These are phyloP conservation scores for Scolanthus callimorphus DNA, from an alignment of 92 coral and sea anemone genomes.

Conservation along the genomic window DNA sequence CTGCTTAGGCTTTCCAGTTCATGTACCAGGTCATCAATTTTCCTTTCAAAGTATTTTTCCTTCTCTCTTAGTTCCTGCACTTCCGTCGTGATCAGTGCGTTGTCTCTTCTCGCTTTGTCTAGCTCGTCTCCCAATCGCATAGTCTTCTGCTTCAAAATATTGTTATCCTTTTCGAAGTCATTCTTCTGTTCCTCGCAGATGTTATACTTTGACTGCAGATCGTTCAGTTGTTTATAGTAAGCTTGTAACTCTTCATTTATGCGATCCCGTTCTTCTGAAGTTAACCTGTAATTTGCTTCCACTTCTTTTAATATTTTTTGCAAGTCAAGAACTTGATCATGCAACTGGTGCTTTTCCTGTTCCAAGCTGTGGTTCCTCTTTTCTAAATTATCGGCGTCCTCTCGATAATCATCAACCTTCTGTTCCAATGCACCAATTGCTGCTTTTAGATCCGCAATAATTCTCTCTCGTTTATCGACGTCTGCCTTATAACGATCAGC, in stretches of 20 bases:
- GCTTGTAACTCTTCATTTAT: conserved; percentile 80
- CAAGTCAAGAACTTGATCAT: conserved; percentile 69
- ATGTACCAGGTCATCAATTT: conserved; percentile 46
- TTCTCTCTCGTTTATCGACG: conserved; percentile 74
- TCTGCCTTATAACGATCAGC: conserved; percentile 78
- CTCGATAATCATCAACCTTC: conserved; percentile 69
- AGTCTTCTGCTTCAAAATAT: conserved; percentile 68
- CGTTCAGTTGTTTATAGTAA: conserved; percentile 77
- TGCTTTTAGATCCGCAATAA: conserved; percentile 74
- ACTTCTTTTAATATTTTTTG: conserved; percentile 67
- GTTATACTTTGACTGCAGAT: conserved; percentile 80
- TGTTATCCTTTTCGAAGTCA: conserved; percentile 71
- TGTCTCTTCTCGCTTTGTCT: conserved; percentile 65
- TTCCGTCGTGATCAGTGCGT: conserved; percentile 58
- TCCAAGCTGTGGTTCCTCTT: conserved; percentile 69
- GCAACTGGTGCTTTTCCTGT: conserved; percentile 80
- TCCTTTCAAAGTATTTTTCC: conserved; percentile 54
- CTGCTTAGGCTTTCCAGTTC: conserved; percentile 64
- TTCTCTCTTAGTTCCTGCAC: conserved; percentile 58
- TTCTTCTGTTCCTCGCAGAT: conserved; percentile 77
- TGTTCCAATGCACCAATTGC: conserved; percentile 69
- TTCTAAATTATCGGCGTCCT: conserved; percentile 74
- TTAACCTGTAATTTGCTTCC: conserved; percentile 75
- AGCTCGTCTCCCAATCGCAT: conserved; percentile 77
- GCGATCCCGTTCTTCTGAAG: conserved; percentile 79